Base-by-base conservation (phyloP, 2,888 invertebrate species). In the Minunthozetes semirufus region DNA sequence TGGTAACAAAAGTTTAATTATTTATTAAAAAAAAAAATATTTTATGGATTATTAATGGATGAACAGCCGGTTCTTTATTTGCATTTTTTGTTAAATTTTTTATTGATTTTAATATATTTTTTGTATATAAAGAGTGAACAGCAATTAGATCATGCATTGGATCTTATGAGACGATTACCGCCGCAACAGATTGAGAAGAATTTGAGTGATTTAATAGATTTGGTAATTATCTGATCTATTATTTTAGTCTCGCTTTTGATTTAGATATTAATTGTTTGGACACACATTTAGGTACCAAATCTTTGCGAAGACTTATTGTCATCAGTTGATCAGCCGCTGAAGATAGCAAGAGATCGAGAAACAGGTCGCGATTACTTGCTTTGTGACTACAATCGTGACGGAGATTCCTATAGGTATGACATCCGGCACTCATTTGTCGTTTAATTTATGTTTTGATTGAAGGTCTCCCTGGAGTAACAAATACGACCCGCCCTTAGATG, bases 131-230 rank as follows among this genome's bases (percentile, higher is more conserved):
- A 74, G 74, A 74, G 66, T 22, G 74, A 74, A 25, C 70, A 76
- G 29, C 94, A 97, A 86, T 91, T 99, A 88, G 99, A 99, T 86
- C 96, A 96, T 86, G 98, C 98, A 72, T 86, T 99, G 81, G 99
- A 99, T 86, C 87, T 99, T 83, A 99, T 99, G 99, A 88, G 99
- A 82, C 89, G 99, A 81, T 85, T 99, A 83, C 99, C 99, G 80
- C 99, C 99, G 79, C 99, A 99, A 85, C 94, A 98, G 85, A 97
- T 98, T 80, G 98, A 98, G 84, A 96, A 96, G 84, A 99, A 98
- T 85, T 86, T 99, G 79, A 93, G 93, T 83, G 97, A 99, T 87
- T 87, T 99, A 82, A 97, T 99, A 82, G 97, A 97, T 85, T 86
- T 99, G 83, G 85, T n/a, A n/a, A n/a, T n/a, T n/a, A n/a, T 85